These are phyloP conservation scores for Timandra comae DNA, from an alignment of 2,888 invertebrate species.

Conservation along the genomic window DNA sequence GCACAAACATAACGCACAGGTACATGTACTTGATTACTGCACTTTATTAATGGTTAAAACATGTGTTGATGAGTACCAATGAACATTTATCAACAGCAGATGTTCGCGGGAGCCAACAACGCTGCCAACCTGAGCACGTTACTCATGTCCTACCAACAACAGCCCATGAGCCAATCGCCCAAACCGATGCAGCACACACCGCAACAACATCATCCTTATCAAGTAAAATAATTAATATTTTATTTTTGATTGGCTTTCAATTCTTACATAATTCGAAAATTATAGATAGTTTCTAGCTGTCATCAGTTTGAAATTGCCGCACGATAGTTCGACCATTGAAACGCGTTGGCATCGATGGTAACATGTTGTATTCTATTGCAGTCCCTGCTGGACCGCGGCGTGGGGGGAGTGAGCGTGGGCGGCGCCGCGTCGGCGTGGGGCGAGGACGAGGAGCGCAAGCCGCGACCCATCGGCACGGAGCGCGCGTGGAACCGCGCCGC, in stretches of 20 bases:
- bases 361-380: slow-evolving; percentile 17
- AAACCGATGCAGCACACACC: slow-evolving; percentile 63
- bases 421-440: slow-evolving; percentile 31
- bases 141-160: slow-evolving; percentile 68
- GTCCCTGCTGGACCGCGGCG: slow-evolving; percentile 64
- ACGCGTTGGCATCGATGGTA: neutral
- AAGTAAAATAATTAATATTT: slow-evolving; percentile 43
- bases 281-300: too few relatives aligned
- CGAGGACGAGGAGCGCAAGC: slow-evolving; percentile 75
- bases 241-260: too few relatives aligned
- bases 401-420: slow-evolving; percentile 30
- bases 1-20: slow-evolving; percentile 57
- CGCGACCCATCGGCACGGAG: slow-evolving; percentile 89
- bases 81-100: slow-evolving; percentile 28
- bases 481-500: slow-evolving; percentile 81
- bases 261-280: too few relatives aligned
- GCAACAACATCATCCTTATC: slow-evolving; percentile 62
- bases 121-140: slow-evolving; percentile 57
- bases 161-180: slow-evolving; percentile 60
- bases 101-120: slow-evolving; percentile 49
- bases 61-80: too few relatives aligned
- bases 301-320: too few relatives aligned
- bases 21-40: slow-evolving; percentile 19
- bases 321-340: too few relatives aligned
- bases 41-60: too few relatives aligned